Evolutionary conservation across 1,140 invertebrate genomes (phyloP).

Genomic region (Drosophila ananassae): DNA sequence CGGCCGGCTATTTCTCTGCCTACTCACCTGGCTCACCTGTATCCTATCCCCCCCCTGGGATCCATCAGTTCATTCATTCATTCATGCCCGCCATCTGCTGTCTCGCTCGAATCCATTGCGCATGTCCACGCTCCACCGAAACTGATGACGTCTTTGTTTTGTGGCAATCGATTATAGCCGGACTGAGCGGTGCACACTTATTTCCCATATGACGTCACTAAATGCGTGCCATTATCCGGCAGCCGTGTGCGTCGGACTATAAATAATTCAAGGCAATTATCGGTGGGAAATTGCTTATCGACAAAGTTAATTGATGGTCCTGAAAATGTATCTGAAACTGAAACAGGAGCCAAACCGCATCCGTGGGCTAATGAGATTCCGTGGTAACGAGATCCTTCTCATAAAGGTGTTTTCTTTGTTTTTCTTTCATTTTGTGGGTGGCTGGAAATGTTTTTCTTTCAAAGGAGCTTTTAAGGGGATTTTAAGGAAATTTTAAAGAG

Average conservation of each 20-base stretch:
- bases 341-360: constrained; percentile 4
- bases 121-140: constrained; percentile 60
- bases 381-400: constrained; percentile 3
- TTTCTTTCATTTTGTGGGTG: neutral
- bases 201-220: constrained; percentile 60
- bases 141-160: constrained; percentile 74
- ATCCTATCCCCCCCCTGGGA: neutral
- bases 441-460: neutral
- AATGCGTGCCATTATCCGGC: constrained; percentile 20
- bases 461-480: neutral
- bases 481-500: neutral
- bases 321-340: constrained; percentile 6
- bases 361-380: constrained; percentile 18
- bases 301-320: constrained; percentile 40
- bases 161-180: constrained; percentile 55
- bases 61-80: constrained; percentile 51
- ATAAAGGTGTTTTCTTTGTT: neutral
- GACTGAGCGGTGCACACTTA: neutral
- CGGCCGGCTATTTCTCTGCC: constrained; percentile 58
- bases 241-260: constrained; percentile 44
- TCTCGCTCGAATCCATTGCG: constrained; percentile 47
- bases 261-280: constrained; percentile 71
- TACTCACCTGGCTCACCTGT: constrained; percentile 28
- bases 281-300: constrained; percentile 58
- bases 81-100: constrained; percentile 50